Conservation (phyloP, 2,113 vertebrate species). For the Scytalopus superciliaris region DNA sequence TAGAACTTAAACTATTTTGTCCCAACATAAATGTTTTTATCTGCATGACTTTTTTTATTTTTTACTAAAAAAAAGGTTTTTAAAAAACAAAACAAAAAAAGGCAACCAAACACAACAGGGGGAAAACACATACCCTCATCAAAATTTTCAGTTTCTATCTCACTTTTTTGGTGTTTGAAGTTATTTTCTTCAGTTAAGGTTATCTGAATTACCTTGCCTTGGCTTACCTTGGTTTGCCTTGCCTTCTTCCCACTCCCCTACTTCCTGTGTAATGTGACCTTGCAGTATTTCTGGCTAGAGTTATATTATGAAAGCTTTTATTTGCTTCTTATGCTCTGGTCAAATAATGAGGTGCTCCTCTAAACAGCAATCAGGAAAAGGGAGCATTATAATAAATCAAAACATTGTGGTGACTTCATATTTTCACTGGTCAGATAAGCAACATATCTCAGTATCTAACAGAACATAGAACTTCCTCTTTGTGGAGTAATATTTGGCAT, state of each 20-base stretch:
- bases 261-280: neutral
- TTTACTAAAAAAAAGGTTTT: accelerated
- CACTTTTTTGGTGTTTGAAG: neutral
- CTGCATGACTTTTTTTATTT: neutral
- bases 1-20: neutral
- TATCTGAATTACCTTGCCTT: neutral
- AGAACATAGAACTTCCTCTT: neutral
- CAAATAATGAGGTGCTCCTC: neutral
- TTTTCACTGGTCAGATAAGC: neutral
- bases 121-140: neutral
- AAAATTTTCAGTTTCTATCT: neutral
- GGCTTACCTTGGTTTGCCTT: neutral
- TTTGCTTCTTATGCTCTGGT: neutral
- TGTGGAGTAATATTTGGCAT: neutral
- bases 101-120: neutral
- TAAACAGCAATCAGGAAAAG: neutral
- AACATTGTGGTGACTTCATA: neutral
- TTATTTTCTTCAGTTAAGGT: neutral
- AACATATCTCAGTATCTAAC: neutral
- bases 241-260: accelerated
- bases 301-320: neutral
- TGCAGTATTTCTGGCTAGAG: neutral
- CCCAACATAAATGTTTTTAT: neutral
- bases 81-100: neutral
- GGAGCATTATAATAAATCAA: neutral